Evolutionary conservation across 2,888 invertebrate genomes (phyloP), one percentile per base, ranked within the genome.

Genomic region (Timema podura): DNA sequence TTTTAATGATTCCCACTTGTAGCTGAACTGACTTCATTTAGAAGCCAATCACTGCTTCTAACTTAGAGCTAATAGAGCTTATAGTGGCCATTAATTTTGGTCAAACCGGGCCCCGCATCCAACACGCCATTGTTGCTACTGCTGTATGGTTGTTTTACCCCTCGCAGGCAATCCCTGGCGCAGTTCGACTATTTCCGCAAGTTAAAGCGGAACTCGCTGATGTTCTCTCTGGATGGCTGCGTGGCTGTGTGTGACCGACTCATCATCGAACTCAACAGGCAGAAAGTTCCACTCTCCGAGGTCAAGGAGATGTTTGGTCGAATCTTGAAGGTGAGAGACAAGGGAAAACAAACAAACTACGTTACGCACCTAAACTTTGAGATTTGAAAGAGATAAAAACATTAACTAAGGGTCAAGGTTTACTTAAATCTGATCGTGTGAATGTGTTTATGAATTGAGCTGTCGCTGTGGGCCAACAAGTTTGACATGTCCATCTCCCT

Each of bases 401-500:
- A 30, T 30, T 30, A 30, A 30, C 30, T 30, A 30, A 30, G 30
- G 3, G 1, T 30, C 30, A 30, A 30, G 30, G 1, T 30, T 30
- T 30, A 30, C 30, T 30, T 1, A 30, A 30, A 30, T 30, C 3
- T 30, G 30, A 30, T 3, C 13, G 5, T 51, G 13, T 5, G 13
- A 51, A 51, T 51, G 10, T 16, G 6, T 61, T 61, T 61, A 13
- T 6, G 44, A 61, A 45, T 44, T 61, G 16, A 89, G 91, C 77
- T 83, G 30, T 30, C 30, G 30, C 30, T 98, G 11, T 99, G 98
- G 98, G 93, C 96, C 0, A 99, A 99, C 82, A 91, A 93, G 79
- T 93, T 93, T 79, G 99, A 99, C 82, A 81, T 98, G 67, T 96
- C 96, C 0, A 82, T 98, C 64, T 90, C 93, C 0, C 85, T 85